Evolutionary conservation across 2,888 invertebrate genomes (phyloP).

Genomic region (Drosophila rellima): DNA sequence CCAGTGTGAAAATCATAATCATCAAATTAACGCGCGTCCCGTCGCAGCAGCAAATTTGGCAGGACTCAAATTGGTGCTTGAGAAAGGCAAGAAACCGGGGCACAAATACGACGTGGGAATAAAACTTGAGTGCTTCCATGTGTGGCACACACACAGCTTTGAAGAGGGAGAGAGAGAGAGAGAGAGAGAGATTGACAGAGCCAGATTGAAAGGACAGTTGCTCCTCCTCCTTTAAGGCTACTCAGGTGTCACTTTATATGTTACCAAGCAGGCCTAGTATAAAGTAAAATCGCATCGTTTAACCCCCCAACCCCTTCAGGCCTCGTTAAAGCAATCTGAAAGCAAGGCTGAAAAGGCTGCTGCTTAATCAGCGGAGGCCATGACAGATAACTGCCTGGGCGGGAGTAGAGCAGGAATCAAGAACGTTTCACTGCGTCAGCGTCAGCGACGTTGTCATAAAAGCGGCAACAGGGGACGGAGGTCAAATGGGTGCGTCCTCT

Average conservation of each 20-base stretch:
- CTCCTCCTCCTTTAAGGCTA: slow-evolving; percentile 24
- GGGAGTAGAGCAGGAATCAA: slow-evolving; percentile 40
- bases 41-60: slow-evolving; percentile 54
- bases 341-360: slow-evolving; percentile 22
- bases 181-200: background rate
- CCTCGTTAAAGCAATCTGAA: slow-evolving; percentile 69
- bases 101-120: slow-evolving; percentile 67
- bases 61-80: slow-evolving; percentile 64
- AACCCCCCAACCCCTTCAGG: slow-evolving; percentile 5
- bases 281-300: background rate
- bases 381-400: slow-evolving; percentile 61
- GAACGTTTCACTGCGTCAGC: slow-evolving; percentile 66
- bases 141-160: slow-evolving; percentile 26
- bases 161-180: background rate
- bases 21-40: slow-evolving; percentile 70
- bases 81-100: slow-evolving; percentile 26
- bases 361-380: slow-evolving; percentile 40
- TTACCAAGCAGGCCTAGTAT: slow-evolving; percentile 7
- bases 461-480: slow-evolving; percentile 22
- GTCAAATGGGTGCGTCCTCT: slow-evolving; percentile 17
- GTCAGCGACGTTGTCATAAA: slow-evolving; percentile 50
- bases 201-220: background rate
- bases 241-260: slow-evolving; percentile 65
- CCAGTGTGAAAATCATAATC: slow-evolving; percentile 75
- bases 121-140: slow-evolving; percentile 73